A percentile compares a stretch with the other conserved stretches of the same genome.
These are phyloP conservation scores for Naja naja DNA, from an alignment of 2,113 vertebrate genomes.

Conservation along the genomic window DNA sequence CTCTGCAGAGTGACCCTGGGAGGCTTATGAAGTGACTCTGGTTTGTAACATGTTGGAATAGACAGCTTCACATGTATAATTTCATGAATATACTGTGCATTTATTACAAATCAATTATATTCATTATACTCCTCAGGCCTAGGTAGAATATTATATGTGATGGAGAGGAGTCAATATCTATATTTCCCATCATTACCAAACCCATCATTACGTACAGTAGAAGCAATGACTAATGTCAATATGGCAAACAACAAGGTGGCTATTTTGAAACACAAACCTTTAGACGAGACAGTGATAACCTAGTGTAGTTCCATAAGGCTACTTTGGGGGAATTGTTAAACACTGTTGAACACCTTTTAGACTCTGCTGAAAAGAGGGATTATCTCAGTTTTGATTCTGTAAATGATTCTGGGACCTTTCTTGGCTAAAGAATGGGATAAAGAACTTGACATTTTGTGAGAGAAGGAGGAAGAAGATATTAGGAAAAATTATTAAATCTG, in stretches of 20 bases:
- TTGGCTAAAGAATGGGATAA: not conserved
- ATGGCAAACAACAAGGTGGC: not conserved
- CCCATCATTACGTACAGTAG: not conserved
- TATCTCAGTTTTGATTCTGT: not conserved
- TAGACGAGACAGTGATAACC: not conserved
- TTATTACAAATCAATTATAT: not conserved
- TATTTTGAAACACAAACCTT: not conserved
- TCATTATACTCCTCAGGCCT: not conserved
- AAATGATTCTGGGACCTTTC: not conserved
- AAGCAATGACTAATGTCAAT: not conserved
- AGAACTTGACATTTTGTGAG: not conserved
- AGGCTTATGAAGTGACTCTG: not conserved
- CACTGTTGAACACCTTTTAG: not conserved
- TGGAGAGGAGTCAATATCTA: not conserved
- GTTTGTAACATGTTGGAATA: not conserved
- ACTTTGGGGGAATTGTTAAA: not conserved
- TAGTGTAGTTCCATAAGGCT: not conserved
- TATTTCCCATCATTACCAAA: not conserved
- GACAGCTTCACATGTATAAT: not conserved
- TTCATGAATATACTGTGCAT: not conserved
- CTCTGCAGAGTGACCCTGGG: not conserved
- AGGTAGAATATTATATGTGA: not conserved
- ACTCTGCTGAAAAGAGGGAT: not conserved
- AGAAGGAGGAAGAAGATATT: not conserved
- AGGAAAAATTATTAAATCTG: not conserved